Conservation (phyloP, 2,797 vertebrate species). For the Antrozous pallidus region DNA sequence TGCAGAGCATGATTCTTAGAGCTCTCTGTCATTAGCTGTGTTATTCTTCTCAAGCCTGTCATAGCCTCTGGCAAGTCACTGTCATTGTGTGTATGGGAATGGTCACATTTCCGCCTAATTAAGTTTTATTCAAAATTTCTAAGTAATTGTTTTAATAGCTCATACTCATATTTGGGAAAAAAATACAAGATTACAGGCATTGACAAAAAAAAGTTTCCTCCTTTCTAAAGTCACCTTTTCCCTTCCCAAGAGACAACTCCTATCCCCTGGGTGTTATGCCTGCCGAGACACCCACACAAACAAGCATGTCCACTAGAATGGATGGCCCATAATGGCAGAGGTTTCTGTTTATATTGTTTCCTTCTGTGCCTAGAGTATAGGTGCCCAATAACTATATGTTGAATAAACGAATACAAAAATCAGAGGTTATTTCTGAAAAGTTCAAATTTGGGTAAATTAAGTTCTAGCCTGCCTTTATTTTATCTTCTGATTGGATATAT, state of each 20-base stretch:
- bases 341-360: neutral
- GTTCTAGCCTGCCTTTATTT: neutral
- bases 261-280: neutral
- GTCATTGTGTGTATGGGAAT: neutral
- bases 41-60: neutral
- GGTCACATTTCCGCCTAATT: neutral
- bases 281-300: neutral
- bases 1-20: neutral
- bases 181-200: neutral
- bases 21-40: neutral
- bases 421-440: neutral
- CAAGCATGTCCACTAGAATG: neutral
- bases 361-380: neutral
- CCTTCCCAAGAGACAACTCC: neutral
- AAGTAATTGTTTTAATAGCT: conserved; percentile 28
- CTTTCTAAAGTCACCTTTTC: neutral
- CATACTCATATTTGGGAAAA: neutral
- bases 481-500: neutral
- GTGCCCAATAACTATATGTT: too few relatives aligned
- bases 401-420: neutral
- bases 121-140: neutral
- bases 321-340: too few relatives aligned
- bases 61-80: neutral
- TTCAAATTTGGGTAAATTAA: neutral
- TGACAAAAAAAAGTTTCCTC: neutral